These are phyloP conservation scores for Columbina picui DNA, from an alignment of 2,113 vertebrate species.

Conservation along the genomic window DNA sequence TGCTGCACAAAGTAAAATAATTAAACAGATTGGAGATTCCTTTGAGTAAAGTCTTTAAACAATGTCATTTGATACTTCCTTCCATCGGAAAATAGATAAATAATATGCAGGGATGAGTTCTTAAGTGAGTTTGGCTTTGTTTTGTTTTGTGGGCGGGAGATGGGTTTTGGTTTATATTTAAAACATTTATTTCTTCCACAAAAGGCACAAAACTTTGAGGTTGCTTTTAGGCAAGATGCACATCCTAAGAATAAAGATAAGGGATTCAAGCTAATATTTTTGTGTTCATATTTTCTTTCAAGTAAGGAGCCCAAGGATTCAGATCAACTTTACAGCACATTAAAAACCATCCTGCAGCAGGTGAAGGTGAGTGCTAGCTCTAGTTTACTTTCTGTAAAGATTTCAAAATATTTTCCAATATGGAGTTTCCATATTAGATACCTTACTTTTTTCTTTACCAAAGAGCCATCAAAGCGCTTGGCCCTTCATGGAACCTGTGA, in stretches of 20 bases:
- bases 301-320: slow-evolving; percentile 97
- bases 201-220: neutral
- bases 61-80: neutral
- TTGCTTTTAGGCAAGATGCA: neutral
- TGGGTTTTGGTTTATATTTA: neutral
- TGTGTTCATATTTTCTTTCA: slow-evolving; percentile 68
- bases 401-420: slow-evolving; percentile 38
- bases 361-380: slow-evolving; percentile 87
- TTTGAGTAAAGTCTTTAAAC: neutral
- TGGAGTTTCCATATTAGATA: slow-evolving; percentile 72
- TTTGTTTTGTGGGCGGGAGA: too few species aligned
- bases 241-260: neutral
- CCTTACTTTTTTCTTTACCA: slow-evolving; percentile 74
- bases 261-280: slow-evolving; percentile 14
- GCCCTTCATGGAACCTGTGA: slow-evolving; percentile 99
- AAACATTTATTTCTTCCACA: neutral
- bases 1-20: neutral
- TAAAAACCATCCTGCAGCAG: slow-evolving; percentile 95
- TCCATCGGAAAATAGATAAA: neutral
- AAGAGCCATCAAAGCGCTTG: slow-evolving; percentile 98
- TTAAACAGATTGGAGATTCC: neutral
- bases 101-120: neutral
- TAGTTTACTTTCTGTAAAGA: neutral
- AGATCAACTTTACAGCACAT: slow-evolving; percentile 92
- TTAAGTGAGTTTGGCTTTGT: neutral